These are phyloP conservation scores for Tetropium fuscum DNA, from an alignment of 2,888 invertebrate species.

Conservation along the genomic window DNA sequence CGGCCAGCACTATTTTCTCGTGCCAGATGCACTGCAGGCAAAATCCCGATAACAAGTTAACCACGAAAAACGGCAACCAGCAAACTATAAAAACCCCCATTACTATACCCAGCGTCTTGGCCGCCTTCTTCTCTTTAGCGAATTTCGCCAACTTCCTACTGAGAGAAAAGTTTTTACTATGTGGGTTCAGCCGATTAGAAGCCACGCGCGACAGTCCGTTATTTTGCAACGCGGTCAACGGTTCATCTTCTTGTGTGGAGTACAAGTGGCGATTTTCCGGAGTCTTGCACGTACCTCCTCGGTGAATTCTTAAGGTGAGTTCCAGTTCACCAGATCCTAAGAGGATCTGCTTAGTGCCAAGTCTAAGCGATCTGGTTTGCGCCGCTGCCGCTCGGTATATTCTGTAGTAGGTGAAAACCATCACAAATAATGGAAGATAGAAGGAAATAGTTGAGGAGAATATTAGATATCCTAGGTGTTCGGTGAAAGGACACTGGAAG, in stretches of 20 bases:
- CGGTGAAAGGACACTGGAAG: constrained; percentile 95
- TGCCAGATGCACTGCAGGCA: constrained; percentile 89
- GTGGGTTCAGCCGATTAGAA: constrained; percentile 74
- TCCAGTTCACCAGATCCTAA: constrained; percentile 88
- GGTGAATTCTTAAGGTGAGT: constrained; percentile 91
- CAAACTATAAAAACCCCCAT: constrained; percentile 98
- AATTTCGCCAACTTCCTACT: constrained; percentile 95
- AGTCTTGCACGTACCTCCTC: constrained; percentile 85
- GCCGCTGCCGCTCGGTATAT: constrained; percentile 95
- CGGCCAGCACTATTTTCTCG: constrained; percentile 87
- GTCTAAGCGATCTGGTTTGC: constrained; percentile 90
- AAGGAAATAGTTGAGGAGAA: constrained; percentile 98
- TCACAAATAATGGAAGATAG: constrained; percentile 95
- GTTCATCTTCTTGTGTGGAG: constrained; percentile 80
- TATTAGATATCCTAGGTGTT: constrained; percentile 94
- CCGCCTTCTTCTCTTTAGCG: constrained; percentile 97
- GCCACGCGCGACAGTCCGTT: constrained; percentile 80
- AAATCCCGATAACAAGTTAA: constrained; percentile 91
- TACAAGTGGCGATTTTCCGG: constrained; percentile 54
- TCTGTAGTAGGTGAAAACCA: constrained; percentile 98
- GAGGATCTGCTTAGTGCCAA: constrained; percentile 92
- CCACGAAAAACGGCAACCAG: constrained; percentile 98
- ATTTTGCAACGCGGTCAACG: constrained; percentile 81
- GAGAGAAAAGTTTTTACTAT: constrained; percentile 88
- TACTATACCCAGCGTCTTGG: constrained; percentile 91